phyloP scores from a whole-genome alignment of 2,113 vertebrate species.

The Chloropsis hardwickii region DNA sequence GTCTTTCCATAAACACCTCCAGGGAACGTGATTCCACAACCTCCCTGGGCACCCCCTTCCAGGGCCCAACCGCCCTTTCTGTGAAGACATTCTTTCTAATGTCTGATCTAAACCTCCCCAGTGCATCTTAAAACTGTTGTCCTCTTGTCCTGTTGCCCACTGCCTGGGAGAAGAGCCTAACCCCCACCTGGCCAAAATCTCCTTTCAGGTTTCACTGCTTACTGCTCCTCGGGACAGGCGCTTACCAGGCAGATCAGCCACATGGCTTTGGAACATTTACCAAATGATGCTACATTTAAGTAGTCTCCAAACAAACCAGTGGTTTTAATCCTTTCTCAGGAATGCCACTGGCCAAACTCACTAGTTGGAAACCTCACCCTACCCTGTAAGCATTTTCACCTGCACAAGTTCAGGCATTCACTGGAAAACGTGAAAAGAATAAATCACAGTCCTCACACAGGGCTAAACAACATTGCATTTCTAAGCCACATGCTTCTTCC shows the following conservation, averaged over 20 bases:
- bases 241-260: neutral
- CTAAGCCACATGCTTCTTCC: accelerated
- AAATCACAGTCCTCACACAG: neutral
- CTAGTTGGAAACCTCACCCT: neutral
- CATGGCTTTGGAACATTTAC: neutral
- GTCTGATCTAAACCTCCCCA: neutral
- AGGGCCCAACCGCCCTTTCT: accelerated
- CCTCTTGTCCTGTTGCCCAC: neutral
- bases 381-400: neutral
- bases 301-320: neutral
- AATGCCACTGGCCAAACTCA: neutral
- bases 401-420: neutral
- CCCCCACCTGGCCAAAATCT: neutral
- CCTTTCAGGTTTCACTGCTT: neutral
- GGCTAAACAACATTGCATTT: accelerated
- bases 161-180: neutral
- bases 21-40: neutral
- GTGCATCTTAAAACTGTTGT: no score
- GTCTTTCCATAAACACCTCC: neutral
- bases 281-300: neutral
- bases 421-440: accelerated
- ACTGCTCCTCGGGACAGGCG: neutral
- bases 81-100: neutral
- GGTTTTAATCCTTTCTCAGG: neutral
- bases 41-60: neutral